Percentiles rank a stretch among this genome's conserved stretches.
Conservation (phyloP, 2,888 invertebrate genomes). For the Cistogaster globosa region DNA sequence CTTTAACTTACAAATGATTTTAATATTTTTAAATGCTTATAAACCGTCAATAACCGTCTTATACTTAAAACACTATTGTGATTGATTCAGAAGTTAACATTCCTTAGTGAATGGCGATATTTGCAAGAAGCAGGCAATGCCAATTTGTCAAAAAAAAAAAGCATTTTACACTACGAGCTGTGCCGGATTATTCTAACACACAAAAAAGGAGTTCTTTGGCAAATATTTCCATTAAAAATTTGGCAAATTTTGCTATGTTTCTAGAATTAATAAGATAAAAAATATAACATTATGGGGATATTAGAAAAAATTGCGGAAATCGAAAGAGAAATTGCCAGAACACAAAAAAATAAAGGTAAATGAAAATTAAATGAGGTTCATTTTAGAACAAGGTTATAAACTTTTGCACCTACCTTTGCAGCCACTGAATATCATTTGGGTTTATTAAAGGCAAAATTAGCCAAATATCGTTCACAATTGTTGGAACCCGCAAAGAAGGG, state of each 20-base stretch:
- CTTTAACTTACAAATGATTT: too few species aligned
- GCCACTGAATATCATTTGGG: slow-evolving; percentile 99
- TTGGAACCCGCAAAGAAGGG: slow-evolving; percentile 97
- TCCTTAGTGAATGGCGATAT: neutral
- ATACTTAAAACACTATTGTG: slow-evolving; percentile 34
- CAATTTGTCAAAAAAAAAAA: slow-evolving; percentile 52
- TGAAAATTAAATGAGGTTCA: slow-evolving; percentile 10
- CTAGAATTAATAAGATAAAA: slow-evolving; percentile 38
- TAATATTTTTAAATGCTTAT: too few species aligned
- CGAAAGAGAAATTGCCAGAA: slow-evolving; percentile 98
- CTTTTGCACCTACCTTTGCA: slow-evolving; percentile 80
- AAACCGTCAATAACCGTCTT: neutral
- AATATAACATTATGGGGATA: slow-evolving; percentile 91
- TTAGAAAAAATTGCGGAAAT: slow-evolving; percentile 99
- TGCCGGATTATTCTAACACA: slow-evolving; percentile 55
- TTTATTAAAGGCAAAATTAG: slow-evolving; percentile 97
- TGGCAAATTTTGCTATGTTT: slow-evolving; percentile 54
- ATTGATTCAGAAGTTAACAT: slow-evolving; percentile 4
- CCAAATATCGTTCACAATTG: slow-evolving; percentile 96
- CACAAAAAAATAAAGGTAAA: slow-evolving; percentile 99
- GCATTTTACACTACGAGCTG: slow-evolving; percentile 42
- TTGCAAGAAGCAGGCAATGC: slow-evolving; percentile 13
- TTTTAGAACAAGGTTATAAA: slow-evolving; percentile 64
- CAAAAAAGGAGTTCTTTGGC: too few species aligned
- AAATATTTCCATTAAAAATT: too few species aligned